These are phyloP conservation scores for Fistularia commersonii DNA, from an alignment of 2,797 vertebrate species.

Conservation along the genomic window DNA sequence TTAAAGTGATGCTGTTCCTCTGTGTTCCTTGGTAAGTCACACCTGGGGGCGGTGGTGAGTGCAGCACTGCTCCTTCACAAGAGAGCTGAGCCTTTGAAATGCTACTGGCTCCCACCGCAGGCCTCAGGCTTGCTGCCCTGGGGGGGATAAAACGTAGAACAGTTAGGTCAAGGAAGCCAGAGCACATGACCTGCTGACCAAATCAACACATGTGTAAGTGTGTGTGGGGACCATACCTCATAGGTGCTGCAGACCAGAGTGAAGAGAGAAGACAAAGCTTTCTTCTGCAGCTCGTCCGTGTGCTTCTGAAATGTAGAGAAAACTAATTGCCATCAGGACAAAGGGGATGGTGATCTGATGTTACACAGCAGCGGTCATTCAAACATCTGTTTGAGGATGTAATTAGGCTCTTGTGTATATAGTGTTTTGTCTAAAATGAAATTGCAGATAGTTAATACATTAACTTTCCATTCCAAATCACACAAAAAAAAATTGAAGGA, in stretches of 20 bases:
- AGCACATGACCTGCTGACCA: not conserved
- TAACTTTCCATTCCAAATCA: no score
- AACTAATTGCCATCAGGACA: no score
- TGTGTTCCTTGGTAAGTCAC: conserved; percentile 26
- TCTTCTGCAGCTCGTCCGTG: conserved; percentile 63
- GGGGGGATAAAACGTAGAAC: not conserved
- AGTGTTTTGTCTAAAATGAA: no score
- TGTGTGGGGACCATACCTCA: conserved; percentile 64
- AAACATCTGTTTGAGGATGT: no score
- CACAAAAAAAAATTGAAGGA: no score
- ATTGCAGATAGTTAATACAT: no score
- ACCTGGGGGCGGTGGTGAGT: conserved; percentile 27
- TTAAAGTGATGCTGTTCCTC: conserved; percentile 14
- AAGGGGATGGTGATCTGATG: no score
- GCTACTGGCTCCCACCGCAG: conserved; percentile 39
- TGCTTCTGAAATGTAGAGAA: conserved; percentile 52
- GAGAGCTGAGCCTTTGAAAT: conserved; percentile 41
- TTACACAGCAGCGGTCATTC: no score
- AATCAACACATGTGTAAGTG: no score
- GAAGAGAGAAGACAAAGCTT: conserved; percentile 72
- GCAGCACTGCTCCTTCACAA: conserved; percentile 28
- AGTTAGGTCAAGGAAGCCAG: not conserved
- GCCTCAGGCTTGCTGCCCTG: conserved; percentile 45
- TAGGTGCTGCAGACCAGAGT: conserved; percentile 80
- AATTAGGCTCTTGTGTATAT: no score